Percentiles rank a stretch among this genome's conserved stretches.
These are phyloP conservation scores for Leistus spinibarbis DNA, from an alignment of 2,888 invertebrate species.

Conservation along the genomic window DNA sequence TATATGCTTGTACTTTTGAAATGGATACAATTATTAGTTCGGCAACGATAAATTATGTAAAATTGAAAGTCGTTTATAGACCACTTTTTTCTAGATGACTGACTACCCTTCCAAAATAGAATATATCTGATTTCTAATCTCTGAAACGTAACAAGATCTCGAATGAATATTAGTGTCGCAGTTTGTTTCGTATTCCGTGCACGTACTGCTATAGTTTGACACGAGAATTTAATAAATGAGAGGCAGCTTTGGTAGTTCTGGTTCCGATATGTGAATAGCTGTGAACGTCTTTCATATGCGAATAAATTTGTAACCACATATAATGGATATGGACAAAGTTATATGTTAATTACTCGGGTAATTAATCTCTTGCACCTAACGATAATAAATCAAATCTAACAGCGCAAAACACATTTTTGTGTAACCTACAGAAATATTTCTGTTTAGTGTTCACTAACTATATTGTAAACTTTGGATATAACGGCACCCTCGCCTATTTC, in stretches of 20 bases:
- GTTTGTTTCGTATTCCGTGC: not conserved
- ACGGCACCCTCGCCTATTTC: no score
- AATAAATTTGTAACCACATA: constrained; percentile 36
- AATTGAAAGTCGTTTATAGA: not conserved
- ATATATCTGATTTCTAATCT: not conserved
- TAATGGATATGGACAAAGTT: constrained; percentile 36
- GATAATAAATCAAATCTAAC: constrained; percentile 36
- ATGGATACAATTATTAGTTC: not conserved
- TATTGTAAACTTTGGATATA: no score
- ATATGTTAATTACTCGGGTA: constrained; percentile 33
- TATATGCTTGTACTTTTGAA: not conserved
- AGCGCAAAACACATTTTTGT: not conserved
- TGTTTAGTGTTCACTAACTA: no score
- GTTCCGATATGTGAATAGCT: not conserved
- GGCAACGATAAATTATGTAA: not conserved
- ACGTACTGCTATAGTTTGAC: not conserved
- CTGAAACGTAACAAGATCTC: not conserved
- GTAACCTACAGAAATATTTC: no score
- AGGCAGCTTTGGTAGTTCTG: not conserved
- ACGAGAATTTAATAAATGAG: not conserved
- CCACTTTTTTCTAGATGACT: not conserved
- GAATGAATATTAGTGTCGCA: not conserved
- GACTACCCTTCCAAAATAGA: not conserved
- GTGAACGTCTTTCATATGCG: constrained; percentile 35
- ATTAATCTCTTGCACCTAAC: constrained; percentile 32